Base-by-base conservation (phyloP, 1,140 invertebrate genomes). In the Zaprionus inermis region DNA sequence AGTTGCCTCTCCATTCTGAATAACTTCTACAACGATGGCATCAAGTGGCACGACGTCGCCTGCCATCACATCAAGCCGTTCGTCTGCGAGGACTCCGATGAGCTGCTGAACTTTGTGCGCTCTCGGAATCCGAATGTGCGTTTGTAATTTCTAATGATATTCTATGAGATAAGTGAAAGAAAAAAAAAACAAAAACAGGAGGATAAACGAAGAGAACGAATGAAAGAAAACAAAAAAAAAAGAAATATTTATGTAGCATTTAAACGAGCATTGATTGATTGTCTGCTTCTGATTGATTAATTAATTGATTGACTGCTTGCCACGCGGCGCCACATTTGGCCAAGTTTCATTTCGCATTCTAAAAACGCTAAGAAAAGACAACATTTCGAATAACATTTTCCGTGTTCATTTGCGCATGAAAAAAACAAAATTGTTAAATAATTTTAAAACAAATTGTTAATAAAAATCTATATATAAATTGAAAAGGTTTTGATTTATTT, bases 31-130 rank as follows among this genome's bases (percentile, higher is more conserved):
- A 96, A 97, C 82, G 97, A 98, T 86, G 97, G 97, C 36, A 94
- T 97, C 79, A 97, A 97, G 92, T 98, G 97, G 91, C 97, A 98
- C 93, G 97, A 98, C 89, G 96, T 98, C 14, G 97, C 97, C 60
- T 98, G 97, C 85, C 96, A 97, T 91, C 97, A 98, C 92, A 94
- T 97, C 64, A 98, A 98, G 93, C 97, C 97, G 2, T 98, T 98
- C 94, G 96, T 98, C 3, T 98, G 97, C 92, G 97, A 98, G 93
- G 97, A 98, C 93, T 97, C 96, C 91, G 97, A 98, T 72, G 97
- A 98, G 93, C 94, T 98, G n/a, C 93, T 98, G 75, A 97, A 97
- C 93, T 98, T 97, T 85, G 97, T 98, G 20, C 95, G 96, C 76
- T 97, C 96, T 12, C 95, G 96, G 84, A 97, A 97, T 92, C 96